phyloP scores from a whole-genome alignment of 2,888 invertebrate species.

The Tetropium fuscum region DNA sequence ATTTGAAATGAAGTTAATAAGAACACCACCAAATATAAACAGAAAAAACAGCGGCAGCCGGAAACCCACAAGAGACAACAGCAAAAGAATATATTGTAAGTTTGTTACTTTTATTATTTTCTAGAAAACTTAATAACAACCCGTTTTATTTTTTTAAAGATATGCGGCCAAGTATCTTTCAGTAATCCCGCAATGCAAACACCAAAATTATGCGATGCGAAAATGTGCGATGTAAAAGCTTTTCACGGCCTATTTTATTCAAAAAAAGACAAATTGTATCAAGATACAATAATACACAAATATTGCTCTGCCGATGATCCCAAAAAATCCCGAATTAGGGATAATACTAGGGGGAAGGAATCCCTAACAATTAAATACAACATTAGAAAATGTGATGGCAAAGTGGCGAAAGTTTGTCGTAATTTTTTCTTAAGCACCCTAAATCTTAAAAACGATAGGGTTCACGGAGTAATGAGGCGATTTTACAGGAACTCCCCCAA shows the following conservation, averaged over 20 bases:
- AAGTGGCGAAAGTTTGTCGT: constrained; percentile 3
- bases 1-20: too few species aligned
- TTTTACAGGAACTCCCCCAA: constrained; percentile 7
- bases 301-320: neutral
- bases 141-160: too few species aligned
- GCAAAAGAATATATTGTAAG: too few species aligned
- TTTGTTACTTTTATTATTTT: too few species aligned
- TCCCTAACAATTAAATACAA: neutral
- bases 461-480: constrained; percentile 5
- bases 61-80: too few species aligned
- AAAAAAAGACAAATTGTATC: constrained; percentile 5
- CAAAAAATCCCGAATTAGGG: neutral
- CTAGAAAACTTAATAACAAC: too few species aligned
- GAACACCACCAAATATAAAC: too few species aligned
- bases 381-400: neutral
- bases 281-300: neutral
- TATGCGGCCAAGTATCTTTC: too few species aligned
- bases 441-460: neutral
- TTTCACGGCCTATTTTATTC: neutral
- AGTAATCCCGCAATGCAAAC: too few species aligned
- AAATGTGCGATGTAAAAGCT: constrained; percentile 1
- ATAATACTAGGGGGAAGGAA: too few species aligned
- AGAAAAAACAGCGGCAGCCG: too few species aligned
- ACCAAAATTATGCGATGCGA: too few species aligned
- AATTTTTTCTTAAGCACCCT: neutral